These are phyloP conservation scores for Diarsia brunnea DNA, from an alignment of 2,888 invertebrate species.

Conservation along the genomic window DNA sequence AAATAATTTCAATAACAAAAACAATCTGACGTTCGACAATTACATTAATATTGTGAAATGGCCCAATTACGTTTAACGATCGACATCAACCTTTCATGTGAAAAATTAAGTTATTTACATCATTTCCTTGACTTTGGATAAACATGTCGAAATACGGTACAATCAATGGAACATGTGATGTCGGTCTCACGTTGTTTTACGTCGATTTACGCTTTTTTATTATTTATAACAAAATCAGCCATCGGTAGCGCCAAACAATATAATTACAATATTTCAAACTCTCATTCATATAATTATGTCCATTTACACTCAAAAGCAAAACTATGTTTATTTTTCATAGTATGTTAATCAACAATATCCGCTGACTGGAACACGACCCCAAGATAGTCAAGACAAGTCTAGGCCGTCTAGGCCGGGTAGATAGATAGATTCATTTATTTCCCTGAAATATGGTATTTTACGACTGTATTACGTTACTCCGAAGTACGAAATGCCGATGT, in stretches of 20 bases:
- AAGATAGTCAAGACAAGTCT: too few species aligned
- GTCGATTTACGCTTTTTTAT: conserved; percentile 8
- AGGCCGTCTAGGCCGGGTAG: too few species aligned
- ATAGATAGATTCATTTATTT: too few species aligned
- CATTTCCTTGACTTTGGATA: conserved; percentile 14
- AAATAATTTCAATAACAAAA: not conserved
- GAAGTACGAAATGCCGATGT: too few species aligned
- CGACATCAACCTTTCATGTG: conserved; percentile 23
- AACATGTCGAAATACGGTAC: not conserved
- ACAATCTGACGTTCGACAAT: not conserved
- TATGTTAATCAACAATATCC: not conserved
- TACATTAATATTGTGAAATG: conserved; percentile 6
- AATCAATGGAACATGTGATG: conserved; percentile 54
- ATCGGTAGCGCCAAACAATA: not conserved
- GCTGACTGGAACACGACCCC: not conserved
- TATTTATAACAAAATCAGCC: not conserved
- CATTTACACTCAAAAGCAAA: not conserved
- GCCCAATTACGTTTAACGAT: conserved; percentile 23
- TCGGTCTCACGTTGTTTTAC: conserved; percentile 60
- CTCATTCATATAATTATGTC: not conserved
- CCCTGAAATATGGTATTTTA: too few species aligned
- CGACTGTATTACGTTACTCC: too few species aligned
- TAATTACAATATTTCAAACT: not conserved
- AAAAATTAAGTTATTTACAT: conserved; percentile 46
- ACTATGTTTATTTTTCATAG: too few species aligned